These are phyloP conservation scores for Noctua janthe DNA, from an alignment of 2,888 invertebrate species.

Conservation along the genomic window DNA sequence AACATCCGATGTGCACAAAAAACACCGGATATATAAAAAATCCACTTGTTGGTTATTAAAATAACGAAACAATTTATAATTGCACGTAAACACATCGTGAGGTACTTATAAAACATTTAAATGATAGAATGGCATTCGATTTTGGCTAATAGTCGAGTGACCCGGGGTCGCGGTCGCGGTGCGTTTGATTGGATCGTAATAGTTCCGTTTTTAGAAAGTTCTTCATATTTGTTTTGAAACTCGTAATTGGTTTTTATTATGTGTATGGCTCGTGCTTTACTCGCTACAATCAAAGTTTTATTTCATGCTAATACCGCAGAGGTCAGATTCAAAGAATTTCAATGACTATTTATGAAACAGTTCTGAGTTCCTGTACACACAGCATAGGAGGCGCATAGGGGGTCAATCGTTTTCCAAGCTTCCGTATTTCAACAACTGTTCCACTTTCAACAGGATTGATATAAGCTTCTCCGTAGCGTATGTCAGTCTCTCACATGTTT, in stretches of 20 bases:
- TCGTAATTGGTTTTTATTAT: slow-evolving; percentile 51
- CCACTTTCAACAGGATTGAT: neutral
- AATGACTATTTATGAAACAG: neutral
- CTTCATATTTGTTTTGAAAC: slow-evolving; percentile 60
- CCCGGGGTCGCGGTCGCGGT: slow-evolving; percentile 56
- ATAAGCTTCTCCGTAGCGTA: neutral
- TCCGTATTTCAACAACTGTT: neutral
- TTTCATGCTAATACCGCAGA: neutral
- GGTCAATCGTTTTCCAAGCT: neutral
- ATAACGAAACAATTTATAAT: slow-evolving; percentile 69
- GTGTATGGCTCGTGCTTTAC: slow-evolving; percentile 33
- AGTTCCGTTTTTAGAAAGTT: slow-evolving; percentile 64
- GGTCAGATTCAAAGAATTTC: neutral
- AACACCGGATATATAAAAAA: slow-evolving; percentile 66
- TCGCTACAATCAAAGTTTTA: slow-evolving; percentile 3
- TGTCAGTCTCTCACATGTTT: neutral
- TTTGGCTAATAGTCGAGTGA: slow-evolving; percentile 64
- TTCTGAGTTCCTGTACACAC: neutral
- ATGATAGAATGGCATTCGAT: slow-evolving; percentile 63
- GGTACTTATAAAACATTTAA: slow-evolving; percentile 56
- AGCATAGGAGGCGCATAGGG: neutral
- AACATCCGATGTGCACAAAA: slow-evolving; percentile 59
- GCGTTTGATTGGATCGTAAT: slow-evolving; percentile 63
- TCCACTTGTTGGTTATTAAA: slow-evolving; percentile 59
- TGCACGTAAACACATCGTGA: slow-evolving; percentile 69